Evolutionary conservation across 2,888 invertebrate genomes (phyloP).

Genomic region (Drosophila multiciliata): DNA sequence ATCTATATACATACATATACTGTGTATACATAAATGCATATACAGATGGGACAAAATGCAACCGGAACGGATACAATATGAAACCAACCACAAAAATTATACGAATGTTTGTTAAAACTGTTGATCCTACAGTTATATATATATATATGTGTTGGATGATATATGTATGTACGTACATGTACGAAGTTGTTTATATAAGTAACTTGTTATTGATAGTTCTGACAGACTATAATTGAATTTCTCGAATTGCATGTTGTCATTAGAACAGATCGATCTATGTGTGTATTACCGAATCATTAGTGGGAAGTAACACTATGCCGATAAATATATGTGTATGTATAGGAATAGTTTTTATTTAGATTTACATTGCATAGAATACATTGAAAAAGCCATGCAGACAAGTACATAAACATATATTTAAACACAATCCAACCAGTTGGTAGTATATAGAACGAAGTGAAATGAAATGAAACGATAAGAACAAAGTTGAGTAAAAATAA

Average conservation of each 20-base stretch:
- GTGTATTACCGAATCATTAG: conserved; percentile 41
- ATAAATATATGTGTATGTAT: conserved; percentile 30
- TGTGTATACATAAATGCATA: conserved; percentile 42
- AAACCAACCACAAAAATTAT: conserved; percentile 52
- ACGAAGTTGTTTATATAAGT: conserved; percentile 75
- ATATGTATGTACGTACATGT: conserved; percentile 29
- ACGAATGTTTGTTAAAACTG: conserved; percentile 61
- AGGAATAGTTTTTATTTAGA: conserved; percentile 76
- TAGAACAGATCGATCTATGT: conserved; percentile 32
- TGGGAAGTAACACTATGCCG: conserved; percentile 17
- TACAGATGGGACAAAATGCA: conserved; percentile 50
- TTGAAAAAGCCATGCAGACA: conserved; percentile 64
- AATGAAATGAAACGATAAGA: conserved; percentile 51
- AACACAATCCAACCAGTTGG: conserved; percentile 69
- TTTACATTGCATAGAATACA: conserved; percentile 63
- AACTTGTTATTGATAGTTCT: conserved; percentile 76
- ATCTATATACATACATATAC: conserved; percentile 40
- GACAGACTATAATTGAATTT: conserved; percentile 30
- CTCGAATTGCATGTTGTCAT: conserved; percentile 31
- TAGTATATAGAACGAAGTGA: conserved; percentile 70
- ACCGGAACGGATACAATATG: conserved; percentile 58
- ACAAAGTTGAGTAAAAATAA: conserved; percentile 72
- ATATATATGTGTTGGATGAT: conserved; percentile 20
- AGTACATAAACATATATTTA: conserved; percentile 40
- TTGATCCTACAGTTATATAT: conserved; percentile 42